These are phyloP conservation scores for Nemurella pictetii DNA, from an alignment of 2,888 invertebrate genomes.

Conservation along the genomic window DNA sequence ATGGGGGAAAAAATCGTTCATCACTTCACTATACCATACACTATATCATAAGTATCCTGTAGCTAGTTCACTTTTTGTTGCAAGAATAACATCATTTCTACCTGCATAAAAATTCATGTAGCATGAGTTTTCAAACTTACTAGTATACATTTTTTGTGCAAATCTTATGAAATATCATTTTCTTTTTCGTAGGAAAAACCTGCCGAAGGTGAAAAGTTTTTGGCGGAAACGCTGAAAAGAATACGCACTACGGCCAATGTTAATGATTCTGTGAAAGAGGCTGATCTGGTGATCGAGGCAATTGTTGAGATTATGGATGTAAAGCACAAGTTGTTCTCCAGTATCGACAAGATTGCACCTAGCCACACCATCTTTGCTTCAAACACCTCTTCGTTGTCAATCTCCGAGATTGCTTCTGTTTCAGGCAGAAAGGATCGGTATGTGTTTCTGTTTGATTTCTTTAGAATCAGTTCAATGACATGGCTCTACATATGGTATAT, in stretches of 20 bases:
- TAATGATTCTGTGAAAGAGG: slow-evolving; percentile 61
- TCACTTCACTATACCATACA: too few relatives aligned
- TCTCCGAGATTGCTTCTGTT: slow-evolving; percentile 76
- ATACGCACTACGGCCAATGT: slow-evolving; percentile 67
- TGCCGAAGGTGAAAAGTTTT: slow-evolving; percentile 67
- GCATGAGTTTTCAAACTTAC: neutral
- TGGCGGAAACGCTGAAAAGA: slow-evolving; percentile 62
- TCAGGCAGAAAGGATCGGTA: slow-evolving; percentile 68
- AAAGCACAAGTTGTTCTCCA: slow-evolving; percentile 75
- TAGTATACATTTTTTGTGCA: too few relatives aligned
- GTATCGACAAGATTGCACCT: slow-evolving; percentile 69
- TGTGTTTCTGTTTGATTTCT: too few relatives aligned
- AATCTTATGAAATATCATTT: neutral
- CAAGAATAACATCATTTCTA: neutral
- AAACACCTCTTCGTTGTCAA: slow-evolving; percentile 86
- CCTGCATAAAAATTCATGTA: neutral
- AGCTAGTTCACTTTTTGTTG: too few relatives aligned
- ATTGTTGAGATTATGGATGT: slow-evolving; percentile 80
- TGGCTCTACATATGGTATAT: too few relatives aligned
- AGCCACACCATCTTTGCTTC: slow-evolving; percentile 79
- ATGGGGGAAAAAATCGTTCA: too few relatives aligned
- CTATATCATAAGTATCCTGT: too few relatives aligned
- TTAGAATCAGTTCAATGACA: too few relatives aligned
- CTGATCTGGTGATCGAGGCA: slow-evolving; percentile 83
- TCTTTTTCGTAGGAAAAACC: slow-evolving; percentile 57